Evolutionary conservation across 2,888 invertebrate genomes (phyloP).

Genomic region (Bedellia somnulentella): DNA sequence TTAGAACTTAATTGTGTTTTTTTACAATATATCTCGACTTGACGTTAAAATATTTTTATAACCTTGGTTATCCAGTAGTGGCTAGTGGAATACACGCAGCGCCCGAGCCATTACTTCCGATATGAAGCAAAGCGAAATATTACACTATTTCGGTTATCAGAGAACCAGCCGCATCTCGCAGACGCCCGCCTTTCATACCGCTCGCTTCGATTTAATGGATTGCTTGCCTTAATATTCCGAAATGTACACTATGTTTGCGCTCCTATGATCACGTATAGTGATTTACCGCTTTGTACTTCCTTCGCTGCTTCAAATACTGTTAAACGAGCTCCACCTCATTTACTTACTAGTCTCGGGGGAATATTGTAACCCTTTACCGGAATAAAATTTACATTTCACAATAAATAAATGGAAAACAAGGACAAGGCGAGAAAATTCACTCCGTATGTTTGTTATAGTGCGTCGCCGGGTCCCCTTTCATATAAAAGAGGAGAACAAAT

Average conservation of each 20-base stretch:
- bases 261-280: conserved; percentile 43
- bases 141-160: conserved; percentile 59
- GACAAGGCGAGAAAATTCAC: conserved; percentile 34
- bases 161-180: conserved; percentile 44
- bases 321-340: background rate
- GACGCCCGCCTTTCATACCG: conserved; percentile 37
- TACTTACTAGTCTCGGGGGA: conserved; percentile 6
- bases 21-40: too few relatives aligned
- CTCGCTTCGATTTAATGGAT: conserved; percentile 47
- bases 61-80: too few relatives aligned
- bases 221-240: conserved; percentile 54
- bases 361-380: conserved; percentile 2
- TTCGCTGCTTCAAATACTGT: conserved; percentile 7
- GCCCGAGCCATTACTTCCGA: conserved; percentile 57
- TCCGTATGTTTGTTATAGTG: conserved; percentile 52
- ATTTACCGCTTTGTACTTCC: conserved; percentile 34
- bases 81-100: too few relatives aligned
- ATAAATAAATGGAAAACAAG: conserved; percentile 5
- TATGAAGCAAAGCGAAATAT: conserved; percentile 61
- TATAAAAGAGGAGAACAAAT: conserved; percentile 59
- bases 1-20: too few relatives aligned
- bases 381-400: background rate
- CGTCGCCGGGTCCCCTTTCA: conserved; percentile 56
- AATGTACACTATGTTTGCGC: conserved; percentile 39
- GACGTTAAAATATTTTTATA: too few relatives aligned